A percentile compares a stretch with the other conserved stretches of the same genome.
These are phyloP conservation scores for Bagarius yarrelli DNA, from an alignment of 2,113 vertebrate genomes.

Conservation along the genomic window DNA sequence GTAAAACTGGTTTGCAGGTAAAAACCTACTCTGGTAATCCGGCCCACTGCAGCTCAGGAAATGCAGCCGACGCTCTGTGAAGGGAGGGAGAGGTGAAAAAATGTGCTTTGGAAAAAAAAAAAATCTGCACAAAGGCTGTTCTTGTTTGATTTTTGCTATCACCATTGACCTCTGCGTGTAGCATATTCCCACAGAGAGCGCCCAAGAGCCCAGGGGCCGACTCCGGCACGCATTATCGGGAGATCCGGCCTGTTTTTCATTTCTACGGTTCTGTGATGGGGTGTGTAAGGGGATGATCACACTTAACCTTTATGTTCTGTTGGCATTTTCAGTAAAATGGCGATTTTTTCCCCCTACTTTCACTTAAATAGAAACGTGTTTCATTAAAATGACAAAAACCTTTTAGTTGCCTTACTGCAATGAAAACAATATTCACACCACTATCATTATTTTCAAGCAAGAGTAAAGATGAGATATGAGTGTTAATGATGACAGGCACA, in stretches of 20 bases:
- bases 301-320: conserved; percentile 24
- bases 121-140: conserved; percentile 63
- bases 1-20: conserved; percentile 69
- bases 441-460: not conserved
- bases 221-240: conserved; percentile 1
- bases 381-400: not conserved
- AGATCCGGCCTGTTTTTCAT: conserved; percentile 21
- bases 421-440: not conserved
- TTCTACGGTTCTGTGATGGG: not conserved
- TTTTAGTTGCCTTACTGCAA: not conserved
- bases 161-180: conserved; percentile 61
- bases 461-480: not conserved
- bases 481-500: not conserved
- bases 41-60: conserved; percentile 67
- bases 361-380: conserved; percentile 4
- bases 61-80: conserved; percentile 65
- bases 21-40: conserved; percentile 67
- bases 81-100: conserved; percentile 50
- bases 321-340: conserved; percentile 19
- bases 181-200: conserved; percentile 55
- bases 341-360: not conserved
- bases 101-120: conserved; percentile 46
- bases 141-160: conserved; percentile 69
- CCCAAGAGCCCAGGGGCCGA: conserved; percentile 55
- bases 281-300: conserved; percentile 24